Percentiles rank a stretch among this genome's conserved stretches.
Conservation (phyloP, 64 coral and sea anemone genomes). For the Montipora capricornis region DNA sequence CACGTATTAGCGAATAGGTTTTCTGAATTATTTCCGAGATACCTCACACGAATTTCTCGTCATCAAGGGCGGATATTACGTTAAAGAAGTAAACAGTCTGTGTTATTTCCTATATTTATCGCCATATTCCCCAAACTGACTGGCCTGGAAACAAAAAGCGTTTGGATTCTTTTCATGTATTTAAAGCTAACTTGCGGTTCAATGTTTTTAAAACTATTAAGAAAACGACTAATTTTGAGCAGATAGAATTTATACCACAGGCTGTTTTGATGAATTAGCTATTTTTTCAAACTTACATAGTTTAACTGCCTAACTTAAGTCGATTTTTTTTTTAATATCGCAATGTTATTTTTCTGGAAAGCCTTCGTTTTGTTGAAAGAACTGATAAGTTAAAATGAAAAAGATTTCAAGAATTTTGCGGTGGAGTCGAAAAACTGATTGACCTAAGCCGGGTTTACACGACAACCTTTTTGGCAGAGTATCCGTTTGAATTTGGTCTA, state of each 20-base stretch:
- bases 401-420: constrained; percentile 39
- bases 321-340: not conserved
- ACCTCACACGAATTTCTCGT: not conserved
- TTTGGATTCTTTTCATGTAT: not conserved
- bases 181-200: not conserved
- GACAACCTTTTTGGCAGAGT: no score
- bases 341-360: not conserved
- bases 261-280: no score
- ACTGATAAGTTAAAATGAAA: not conserved
- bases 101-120: not conserved
- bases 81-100: not conserved
- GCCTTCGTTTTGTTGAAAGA: not conserved
- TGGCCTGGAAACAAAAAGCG: not conserved
- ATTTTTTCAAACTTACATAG: no score
- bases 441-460: not conserved
- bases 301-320: not conserved
- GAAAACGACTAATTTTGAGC: not conserved
- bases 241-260: no score
- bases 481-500: no score
- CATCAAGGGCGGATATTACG: not conserved
- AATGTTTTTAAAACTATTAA: no score
- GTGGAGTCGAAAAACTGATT: constrained; percentile 11
- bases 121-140: not conserved
- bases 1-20: not conserved
- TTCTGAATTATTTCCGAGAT: not conserved